Conservation (phyloP, 2,797 vertebrate species). For the Acanthurus lineatus region DNA sequence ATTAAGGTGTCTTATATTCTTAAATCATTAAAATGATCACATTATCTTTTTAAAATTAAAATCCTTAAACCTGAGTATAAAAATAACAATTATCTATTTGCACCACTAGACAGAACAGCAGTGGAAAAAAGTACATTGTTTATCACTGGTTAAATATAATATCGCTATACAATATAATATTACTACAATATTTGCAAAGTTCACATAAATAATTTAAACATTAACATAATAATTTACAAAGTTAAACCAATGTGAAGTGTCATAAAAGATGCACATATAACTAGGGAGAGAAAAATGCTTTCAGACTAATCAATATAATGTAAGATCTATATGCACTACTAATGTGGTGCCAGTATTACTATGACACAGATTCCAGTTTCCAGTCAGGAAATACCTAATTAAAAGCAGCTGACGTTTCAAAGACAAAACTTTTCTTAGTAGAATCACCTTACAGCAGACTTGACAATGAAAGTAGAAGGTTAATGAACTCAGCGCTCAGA, state of each 20-base stretch:
- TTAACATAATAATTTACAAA: too few species aligned
- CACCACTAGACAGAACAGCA: background rate
- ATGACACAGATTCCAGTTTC: conserved; percentile 13
- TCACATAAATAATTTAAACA: background rate
- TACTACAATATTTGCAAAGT: background rate
- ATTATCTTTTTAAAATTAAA: background rate
- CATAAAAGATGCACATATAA: too few species aligned
- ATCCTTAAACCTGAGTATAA: background rate
- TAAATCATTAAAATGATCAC: background rate
- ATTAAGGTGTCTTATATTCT: background rate
- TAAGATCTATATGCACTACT: background rate
- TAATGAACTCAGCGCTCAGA: conserved; percentile 39
- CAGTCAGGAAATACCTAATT: background rate
- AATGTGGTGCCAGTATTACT: background rate
- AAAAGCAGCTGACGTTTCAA: conserved; percentile 3
- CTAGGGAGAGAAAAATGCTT: too few species aligned
- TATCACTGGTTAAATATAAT: too few species aligned
- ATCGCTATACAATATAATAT: background rate
- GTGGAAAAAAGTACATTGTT: too few species aligned
- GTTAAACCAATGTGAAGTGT: too few species aligned
- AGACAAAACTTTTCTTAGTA: conserved; percentile 1
- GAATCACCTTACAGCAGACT: conserved; percentile 2
- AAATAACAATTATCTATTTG: background rate
- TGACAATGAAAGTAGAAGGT: conserved; percentile 22
- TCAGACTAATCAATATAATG: background rate